Percentiles rank a stretch among this genome's conserved stretches.
Conservation (phyloP, 2,797 vertebrate genomes). For the Eremophila alpestris region DNA sequence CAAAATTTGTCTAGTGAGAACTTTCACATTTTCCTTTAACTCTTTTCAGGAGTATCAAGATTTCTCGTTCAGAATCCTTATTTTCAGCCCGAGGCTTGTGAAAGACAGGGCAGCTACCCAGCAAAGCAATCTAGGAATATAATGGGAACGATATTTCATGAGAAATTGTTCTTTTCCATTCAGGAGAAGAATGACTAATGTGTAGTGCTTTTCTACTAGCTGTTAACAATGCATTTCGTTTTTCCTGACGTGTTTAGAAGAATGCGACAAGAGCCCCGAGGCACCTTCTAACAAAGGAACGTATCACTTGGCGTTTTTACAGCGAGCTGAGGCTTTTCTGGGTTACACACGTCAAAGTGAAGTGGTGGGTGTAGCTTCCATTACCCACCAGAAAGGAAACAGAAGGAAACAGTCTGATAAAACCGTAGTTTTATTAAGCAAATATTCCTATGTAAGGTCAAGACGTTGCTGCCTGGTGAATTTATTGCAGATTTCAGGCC, state of each 20-base stretch:
- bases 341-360: conserved; percentile 41
- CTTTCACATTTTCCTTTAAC: neutral
- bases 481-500: neutral
- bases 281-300: conserved; percentile 24
- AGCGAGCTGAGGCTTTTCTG: conserved; percentile 15
- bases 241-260: conserved; percentile 39
- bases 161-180: conserved; percentile 44
- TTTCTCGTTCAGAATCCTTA: neutral
- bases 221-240: conserved; percentile 36
- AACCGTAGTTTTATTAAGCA: conserved; percentile 7
- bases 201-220: neutral
- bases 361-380: conserved; percentile 9
- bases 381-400: conserved; percentile 57
- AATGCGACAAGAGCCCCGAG: conserved; percentile 13
- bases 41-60: neutral
- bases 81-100: neutral
- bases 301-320: neutral
- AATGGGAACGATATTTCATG: conserved; percentile 33
- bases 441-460: conserved; percentile 17
- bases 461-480: conserved; percentile 1
- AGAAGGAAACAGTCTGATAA: conserved; percentile 43
- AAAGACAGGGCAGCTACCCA: neutral
- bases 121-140: conserved; percentile 18
- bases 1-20: neutral
- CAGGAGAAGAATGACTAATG: conserved; percentile 32